These are phyloP conservation scores for Lepidochrysops patricia DNA, from an alignment of 2,888 invertebrate species.

Conservation along the genomic window DNA sequence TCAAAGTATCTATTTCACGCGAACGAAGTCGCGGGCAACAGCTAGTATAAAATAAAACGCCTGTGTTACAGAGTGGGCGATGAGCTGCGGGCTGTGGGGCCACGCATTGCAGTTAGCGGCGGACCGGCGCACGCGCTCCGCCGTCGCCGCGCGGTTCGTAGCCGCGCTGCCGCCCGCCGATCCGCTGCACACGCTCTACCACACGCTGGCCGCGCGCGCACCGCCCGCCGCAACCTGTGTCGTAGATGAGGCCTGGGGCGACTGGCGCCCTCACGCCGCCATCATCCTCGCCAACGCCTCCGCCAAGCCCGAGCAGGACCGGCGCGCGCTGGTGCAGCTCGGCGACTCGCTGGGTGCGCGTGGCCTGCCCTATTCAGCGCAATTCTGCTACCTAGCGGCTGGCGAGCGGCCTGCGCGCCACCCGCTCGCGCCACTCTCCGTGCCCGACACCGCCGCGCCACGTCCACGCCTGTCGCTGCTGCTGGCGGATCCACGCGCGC, in stretches of 20 bases:
- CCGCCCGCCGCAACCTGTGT: constrained; percentile 74
- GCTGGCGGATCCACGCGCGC: constrained; percentile 80
- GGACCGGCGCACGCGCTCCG: constrained; percentile 88
- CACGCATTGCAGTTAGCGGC: constrained; percentile 93
- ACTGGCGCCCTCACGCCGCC: constrained; percentile 97
- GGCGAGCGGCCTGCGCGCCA: constrained; percentile 76
- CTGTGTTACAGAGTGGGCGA: constrained; percentile 84
- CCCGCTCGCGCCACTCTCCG: constrained; percentile 38
- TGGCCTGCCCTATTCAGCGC: constrained; percentile 91
- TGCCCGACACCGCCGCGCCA: constrained; percentile 40
- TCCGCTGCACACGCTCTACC: constrained; percentile 95
- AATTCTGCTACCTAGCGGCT: constrained; percentile 96
- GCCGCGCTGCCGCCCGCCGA: constrained; percentile 87
- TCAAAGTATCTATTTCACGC: too few relatives aligned
- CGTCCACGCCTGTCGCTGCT: constrained; percentile 83
- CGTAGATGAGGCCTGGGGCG: constrained; percentile 85
- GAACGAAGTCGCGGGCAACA: too few relatives aligned
- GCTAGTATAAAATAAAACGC: background rate
- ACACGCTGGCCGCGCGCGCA: constrained; percentile 87
- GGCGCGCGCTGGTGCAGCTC: constrained; percentile 82
- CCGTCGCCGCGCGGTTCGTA: constrained; percentile 91
- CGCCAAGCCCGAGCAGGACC: constrained; percentile 83
- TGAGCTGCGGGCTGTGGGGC: constrained; percentile 92
- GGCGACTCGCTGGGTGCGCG: constrained; percentile 81
- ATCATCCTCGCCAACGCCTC: constrained; percentile 93